Evolutionary conservation across 1,140 invertebrate genomes (phyloP).

Genomic region (Charaxes varanes): DNA sequence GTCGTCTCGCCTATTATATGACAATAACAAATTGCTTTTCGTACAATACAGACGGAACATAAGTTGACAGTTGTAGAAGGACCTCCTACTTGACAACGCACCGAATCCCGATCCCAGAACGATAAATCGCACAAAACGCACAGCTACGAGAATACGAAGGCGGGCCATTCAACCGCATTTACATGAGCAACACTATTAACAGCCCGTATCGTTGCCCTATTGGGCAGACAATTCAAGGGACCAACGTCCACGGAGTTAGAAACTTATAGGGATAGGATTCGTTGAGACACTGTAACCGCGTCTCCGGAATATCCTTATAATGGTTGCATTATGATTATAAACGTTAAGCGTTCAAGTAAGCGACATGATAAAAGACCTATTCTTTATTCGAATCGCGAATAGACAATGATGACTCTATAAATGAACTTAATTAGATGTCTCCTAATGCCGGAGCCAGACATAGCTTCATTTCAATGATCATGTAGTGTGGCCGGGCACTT

Average conservation of each 20-base stretch:
- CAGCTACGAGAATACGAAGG: conserved; percentile 3
- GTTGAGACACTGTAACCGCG: not conserved
- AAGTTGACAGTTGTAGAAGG: too few species aligned
- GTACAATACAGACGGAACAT: too few species aligned
- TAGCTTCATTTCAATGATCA: too few species aligned
- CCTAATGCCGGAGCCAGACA: too few species aligned
- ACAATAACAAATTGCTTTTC: too few species aligned
- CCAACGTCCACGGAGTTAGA: not conserved
- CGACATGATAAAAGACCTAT: conserved; percentile 3
- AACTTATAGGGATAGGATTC: conserved; percentile 2
- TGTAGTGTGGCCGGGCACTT: too few species aligned
- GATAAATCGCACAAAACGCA: conserved; percentile 6
- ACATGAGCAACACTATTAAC: conserved; percentile 6
- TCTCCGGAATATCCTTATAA: not conserved
- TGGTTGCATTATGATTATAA: not conserved
- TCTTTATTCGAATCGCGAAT: conserved; percentile 33
- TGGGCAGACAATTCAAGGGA: not conserved
- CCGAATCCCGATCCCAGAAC: conserved; percentile 2
- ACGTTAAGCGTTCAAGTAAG: not conserved
- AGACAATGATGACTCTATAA: too few species aligned
- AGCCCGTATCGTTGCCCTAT: conserved; percentile 1
- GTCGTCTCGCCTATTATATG: too few species aligned
- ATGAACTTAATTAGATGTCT: too few species aligned
- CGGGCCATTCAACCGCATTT: conserved; percentile 5
- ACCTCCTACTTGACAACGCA: too few species aligned